Evolutionary conservation across 2,113 vertebrate genomes (phyloP), one percentile per base, ranked within the genome.

Genomic region (Aleadryas rufinucha): DNA sequence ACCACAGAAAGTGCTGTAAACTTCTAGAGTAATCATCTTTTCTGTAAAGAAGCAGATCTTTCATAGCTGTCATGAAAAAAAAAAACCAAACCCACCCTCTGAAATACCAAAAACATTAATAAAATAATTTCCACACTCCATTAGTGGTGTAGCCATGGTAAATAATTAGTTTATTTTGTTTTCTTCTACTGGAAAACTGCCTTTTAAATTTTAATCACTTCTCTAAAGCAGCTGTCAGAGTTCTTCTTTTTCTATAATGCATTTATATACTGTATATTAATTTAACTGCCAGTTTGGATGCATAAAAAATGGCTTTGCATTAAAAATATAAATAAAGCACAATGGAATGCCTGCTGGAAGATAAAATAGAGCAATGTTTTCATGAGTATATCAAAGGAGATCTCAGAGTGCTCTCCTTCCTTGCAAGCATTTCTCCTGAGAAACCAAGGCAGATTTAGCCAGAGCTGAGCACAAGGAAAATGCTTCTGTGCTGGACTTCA

Each of bases 201-300:
- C 93, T 95, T 96, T 95, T 95, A 91, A 95, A 96, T 97, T 96
- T 97, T 96, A 97, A 97, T 95, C 92, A 93, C 89, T 93, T 84
- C 60, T 93, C 50, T 89, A 89, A 94, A 91, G 57, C 91, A 96
- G 82, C 87, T 96, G 94, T 72, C 82, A 94, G 84, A 68, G 47
- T 75, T 82, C 21, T 84, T 87, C 22, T 77, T 68, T 94, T 75
- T 64, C 45, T 90, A 24, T 90, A 77, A 80, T 63, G 19, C 56
- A 52, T 85, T 93, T 95, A 82, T 75, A 89, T 87, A 63, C 54
- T n/a, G 72, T 84, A 87, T 95, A 96, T 94, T 94, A 94, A 94
- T 95, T 93, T 91, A 50, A 50, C 90, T 80, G 68, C 84, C 64
- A 89, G 50, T 82, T 87, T 94, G 65, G 75, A 70, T 91, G 56